Percentiles rank a stretch among this genome's conserved stretches.
Conservation (phyloP, 2,113 vertebrate species). For the Gallinago jamesoni region DNA sequence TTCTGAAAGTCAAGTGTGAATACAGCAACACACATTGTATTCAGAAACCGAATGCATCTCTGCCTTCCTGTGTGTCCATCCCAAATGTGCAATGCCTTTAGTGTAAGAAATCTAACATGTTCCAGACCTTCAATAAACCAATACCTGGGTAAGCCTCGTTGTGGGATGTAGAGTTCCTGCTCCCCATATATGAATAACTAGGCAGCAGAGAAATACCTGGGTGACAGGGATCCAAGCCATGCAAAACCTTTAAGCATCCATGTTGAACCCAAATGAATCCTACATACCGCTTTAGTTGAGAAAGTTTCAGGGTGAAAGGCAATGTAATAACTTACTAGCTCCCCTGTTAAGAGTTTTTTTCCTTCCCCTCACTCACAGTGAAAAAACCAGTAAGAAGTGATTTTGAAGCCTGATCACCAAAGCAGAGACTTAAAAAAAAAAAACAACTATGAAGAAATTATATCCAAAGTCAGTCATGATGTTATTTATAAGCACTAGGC, state of each 20-base stretch:
- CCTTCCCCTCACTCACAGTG: rapidly evolving
- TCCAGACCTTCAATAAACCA: background rate
- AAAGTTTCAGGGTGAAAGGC: background rate
- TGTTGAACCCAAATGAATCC: background rate
- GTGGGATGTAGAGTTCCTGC: background rate
- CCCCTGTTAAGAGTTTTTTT: background rate
- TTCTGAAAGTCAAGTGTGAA: background rate
- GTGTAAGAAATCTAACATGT: background rate
- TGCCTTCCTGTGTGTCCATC: background rate
- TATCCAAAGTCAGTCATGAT: background rate
- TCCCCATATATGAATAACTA: background rate
- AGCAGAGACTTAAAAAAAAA: background rate
- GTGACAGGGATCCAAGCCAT: background rate
- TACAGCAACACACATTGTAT: background rate
- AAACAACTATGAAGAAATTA: background rate
- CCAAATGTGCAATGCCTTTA: background rate
- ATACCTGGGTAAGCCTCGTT: background rate
- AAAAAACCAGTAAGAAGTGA: background rate
- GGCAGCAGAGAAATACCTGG: background rate
- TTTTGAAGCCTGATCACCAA: background rate
- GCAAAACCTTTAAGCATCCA: background rate
- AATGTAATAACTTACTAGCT: background rate
- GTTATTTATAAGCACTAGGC: background rate
- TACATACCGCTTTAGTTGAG: background rate
- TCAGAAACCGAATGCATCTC: background rate